Evolutionary conservation across 2,888 invertebrate species (phyloP), one percentile per base, ranked within the genome.

Genomic region (Helobdella robusta): DNA sequence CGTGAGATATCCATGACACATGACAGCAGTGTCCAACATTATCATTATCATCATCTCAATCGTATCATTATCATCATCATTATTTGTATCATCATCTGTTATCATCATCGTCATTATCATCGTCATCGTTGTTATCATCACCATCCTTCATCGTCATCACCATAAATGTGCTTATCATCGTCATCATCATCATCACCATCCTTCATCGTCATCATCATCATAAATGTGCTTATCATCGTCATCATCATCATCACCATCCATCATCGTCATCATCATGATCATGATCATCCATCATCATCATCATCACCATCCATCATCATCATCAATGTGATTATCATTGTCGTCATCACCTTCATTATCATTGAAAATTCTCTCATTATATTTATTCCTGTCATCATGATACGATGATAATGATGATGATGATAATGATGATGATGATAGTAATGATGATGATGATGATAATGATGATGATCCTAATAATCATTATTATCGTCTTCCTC

Each of bases 131-230:
- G 18, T 59, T 35, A 25, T 59, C 40, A 59, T 59, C 59, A 32
- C 35, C 59, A 59, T 59, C 59, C 59, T 34, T 59, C 59, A 32
- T 59, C 59, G 35, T 59, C 59, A 32, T 59, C 61, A 61, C 48
- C 61, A 54, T 48, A 44, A 61, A 48, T 48, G 1, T 61, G 46
- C 44, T 61, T 48, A 52, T 48, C 62, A 50, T 48, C 63, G 30
- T 62, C 63, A 62, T 62, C 62, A 62, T 62, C 62, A 62, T 62
- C 62, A 50, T 23, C 62, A 50, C 48, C 48, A 1, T 61, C 46
- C 61, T 8, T 48, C 35, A 35, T 59, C 59, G n/a, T 59, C 40
- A 59, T 59, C 59, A 32, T 59, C 59, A 54, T 54, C 54, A 20
- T 54, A 30, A n/a, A n/a, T n/a, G n/a, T n/a, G n/a, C n/a, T 56